phyloP scores from a whole-genome alignment of 2,113 vertebrate species.

The Mesitornis unicolor region DNA sequence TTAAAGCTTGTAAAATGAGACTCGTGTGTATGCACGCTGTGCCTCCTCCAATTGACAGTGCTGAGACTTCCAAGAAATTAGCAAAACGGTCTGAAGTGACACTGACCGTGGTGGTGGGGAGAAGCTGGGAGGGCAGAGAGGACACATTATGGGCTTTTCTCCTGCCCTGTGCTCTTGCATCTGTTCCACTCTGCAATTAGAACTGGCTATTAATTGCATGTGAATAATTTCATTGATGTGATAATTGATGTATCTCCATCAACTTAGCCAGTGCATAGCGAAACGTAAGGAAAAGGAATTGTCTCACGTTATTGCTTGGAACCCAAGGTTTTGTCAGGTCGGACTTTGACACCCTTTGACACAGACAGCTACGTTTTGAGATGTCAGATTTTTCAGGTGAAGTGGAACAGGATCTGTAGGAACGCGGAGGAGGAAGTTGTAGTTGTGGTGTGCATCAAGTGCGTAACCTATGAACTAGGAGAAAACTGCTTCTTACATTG shows the following conservation, averaged over 20 bases:
- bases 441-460: background rate
- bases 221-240: background rate
- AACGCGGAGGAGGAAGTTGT: background rate
- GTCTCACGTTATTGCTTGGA: background rate
- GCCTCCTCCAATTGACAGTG: background rate
- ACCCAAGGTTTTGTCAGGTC: background rate
- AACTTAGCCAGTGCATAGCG: background rate
- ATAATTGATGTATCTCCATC: background rate
- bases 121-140: background rate
- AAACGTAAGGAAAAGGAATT: background rate
- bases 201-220: background rate
- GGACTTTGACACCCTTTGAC: background rate
- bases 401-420: background rate
- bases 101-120: background rate
- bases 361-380: background rate
- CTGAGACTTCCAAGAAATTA: background rate
- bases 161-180: background rate
- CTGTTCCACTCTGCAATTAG: background rate
- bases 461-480: background rate
- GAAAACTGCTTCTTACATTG: background rate
- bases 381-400: background rate
- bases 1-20: background rate
- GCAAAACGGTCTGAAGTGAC: background rate
- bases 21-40: background rate
- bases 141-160: fast-evolving